phyloP scores from a whole-genome alignment of 2,797 vertebrate genomes.

The Trematomus bernacchii region DNA sequence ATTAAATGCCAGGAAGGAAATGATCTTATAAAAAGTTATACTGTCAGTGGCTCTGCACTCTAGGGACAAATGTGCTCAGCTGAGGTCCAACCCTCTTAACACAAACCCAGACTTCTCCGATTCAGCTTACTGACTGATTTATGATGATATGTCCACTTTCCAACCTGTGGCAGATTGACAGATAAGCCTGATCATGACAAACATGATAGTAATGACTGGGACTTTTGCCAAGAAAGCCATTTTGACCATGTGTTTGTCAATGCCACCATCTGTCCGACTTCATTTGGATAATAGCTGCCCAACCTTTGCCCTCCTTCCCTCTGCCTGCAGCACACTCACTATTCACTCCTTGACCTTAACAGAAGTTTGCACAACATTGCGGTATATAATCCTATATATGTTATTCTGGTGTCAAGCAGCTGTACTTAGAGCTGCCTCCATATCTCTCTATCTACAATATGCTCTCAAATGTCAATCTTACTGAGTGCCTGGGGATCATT shows the following conservation, averaged over 20 bases:
- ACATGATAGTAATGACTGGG: slow-evolving; percentile 59
- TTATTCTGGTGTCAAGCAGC: slow-evolving; percentile 56
- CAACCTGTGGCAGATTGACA: slow-evolving; percentile 57
- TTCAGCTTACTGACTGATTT: slow-evolving; percentile 25
- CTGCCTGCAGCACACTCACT: slow-evolving; percentile 9
- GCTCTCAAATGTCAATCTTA: slow-evolving; percentile 44
- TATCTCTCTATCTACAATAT: slow-evolving; percentile 50
- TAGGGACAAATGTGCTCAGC: slow-evolving; percentile 11
- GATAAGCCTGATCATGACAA: slow-evolving; percentile 57
- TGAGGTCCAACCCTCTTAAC: slow-evolving; percentile 10
- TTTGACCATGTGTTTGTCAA: slow-evolving; percentile 65
- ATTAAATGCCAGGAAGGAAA: neutral
- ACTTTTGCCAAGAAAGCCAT: slow-evolving; percentile 68
- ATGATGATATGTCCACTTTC: slow-evolving; percentile 44
- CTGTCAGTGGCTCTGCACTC: slow-evolving; percentile 15
- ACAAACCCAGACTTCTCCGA: slow-evolving; percentile 24
- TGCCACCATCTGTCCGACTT: slow-evolving; percentile 65
- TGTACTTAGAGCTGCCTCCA: slow-evolving; percentile 29
- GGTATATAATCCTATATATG: slow-evolving; percentile 43
- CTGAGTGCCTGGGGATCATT: slow-evolving; percentile 16
- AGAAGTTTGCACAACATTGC: slow-evolving; percentile 55
- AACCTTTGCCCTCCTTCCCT: slow-evolving; percentile 54
- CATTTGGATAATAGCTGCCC: slow-evolving; percentile 58
- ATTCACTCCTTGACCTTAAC: slow-evolving; percentile 39
- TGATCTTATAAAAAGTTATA: slow-evolving; percentile 21